Percentiles rank a stretch among this genome's conserved stretches.
Conservation (phyloP, 2,888 invertebrate genomes). For the Leptinotarsa haldemani region DNA sequence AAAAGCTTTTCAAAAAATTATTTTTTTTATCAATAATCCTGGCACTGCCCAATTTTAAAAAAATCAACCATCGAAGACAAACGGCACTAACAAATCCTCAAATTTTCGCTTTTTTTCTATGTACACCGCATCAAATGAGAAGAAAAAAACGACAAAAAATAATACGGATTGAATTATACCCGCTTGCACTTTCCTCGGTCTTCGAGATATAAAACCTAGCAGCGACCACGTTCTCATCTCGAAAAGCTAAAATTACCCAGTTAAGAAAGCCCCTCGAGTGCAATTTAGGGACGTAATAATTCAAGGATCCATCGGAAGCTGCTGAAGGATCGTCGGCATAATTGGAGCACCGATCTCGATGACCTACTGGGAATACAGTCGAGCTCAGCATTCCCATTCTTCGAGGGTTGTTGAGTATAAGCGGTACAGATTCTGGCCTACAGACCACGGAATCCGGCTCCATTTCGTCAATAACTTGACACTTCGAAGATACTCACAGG, state of each 20-base stretch:
- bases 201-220: not conserved
- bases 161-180: not conserved
- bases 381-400: constrained; percentile 20
- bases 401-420: constrained; percentile 15
- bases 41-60: too few relatives aligned
- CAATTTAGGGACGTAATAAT: constrained; percentile 23
- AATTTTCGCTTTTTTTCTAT: not conserved
- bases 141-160: not conserved
- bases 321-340: constrained; percentile 28
- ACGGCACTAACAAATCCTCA: too few relatives aligned
- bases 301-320: constrained; percentile 24
- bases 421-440: not conserved
- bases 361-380: constrained; percentile 27
- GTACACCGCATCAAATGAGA: not conserved
- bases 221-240: not conserved
- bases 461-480: constrained; percentile 1
- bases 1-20: too few relatives aligned
- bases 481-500: not conserved
- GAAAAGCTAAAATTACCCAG: constrained; percentile 26
- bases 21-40: too few relatives aligned
- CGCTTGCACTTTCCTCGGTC: not conserved
- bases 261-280: constrained; percentile 22
- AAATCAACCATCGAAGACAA: too few relatives aligned
- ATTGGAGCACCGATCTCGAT: constrained; percentile 32
- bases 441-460: not conserved